Evolutionary conservation across 2,113 vertebrate genomes (phyloP), one percentile per base, ranked within the genome.

Genomic region (Chrysochloris asiatica): DNA sequence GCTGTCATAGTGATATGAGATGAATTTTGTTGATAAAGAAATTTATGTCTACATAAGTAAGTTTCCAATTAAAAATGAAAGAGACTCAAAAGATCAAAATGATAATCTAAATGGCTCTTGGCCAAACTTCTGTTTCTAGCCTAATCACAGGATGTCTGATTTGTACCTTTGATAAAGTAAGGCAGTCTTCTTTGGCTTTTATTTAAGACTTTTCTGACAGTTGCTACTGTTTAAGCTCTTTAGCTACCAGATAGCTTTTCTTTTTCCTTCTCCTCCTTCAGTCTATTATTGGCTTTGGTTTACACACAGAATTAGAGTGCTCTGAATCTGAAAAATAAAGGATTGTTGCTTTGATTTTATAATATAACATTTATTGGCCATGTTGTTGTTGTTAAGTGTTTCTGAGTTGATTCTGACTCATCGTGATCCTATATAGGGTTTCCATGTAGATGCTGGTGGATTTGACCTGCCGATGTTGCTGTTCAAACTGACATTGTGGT

Each of bases 331-430:
- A 76, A 86, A 21, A 38, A 69, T 24, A 38, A 38, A 72, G 54
- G 83, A 85, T 16, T 61, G 22, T 45, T 63, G 19, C 19, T 63
- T 75, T 83, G 65, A 83, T 90, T 90, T 83, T 67, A 83, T 43
- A 90, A 90, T 75, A 75, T 2, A 63, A 90, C n/a, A 54, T 77
- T 65, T 90, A 67, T 24, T 83, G 30, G 41, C 47, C 38, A 30
- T 65, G 22, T 76, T n/a, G n/a, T n/a, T n/a, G n/a, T n/a, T n/a
- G n/a, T 48, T 13, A 73, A 48, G 9, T 50, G 41, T 50, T 30
- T n/a, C n/a, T n/a, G n/a, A n/a, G n/a, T n/a, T n/a, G n/a, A n/a
- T n/a, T n/a, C n/a, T n/a, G n/a, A n/a, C n/a, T n/a, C n/a, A n/a
- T n/a, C n/a, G n/a, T n/a, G n/a, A n/a, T n/a, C n/a, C n/a, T n/a